These are phyloP conservation scores for Psittacara wagleri DNA, from an alignment of 2,113 vertebrate genomes.

Conservation along the genomic window DNA sequence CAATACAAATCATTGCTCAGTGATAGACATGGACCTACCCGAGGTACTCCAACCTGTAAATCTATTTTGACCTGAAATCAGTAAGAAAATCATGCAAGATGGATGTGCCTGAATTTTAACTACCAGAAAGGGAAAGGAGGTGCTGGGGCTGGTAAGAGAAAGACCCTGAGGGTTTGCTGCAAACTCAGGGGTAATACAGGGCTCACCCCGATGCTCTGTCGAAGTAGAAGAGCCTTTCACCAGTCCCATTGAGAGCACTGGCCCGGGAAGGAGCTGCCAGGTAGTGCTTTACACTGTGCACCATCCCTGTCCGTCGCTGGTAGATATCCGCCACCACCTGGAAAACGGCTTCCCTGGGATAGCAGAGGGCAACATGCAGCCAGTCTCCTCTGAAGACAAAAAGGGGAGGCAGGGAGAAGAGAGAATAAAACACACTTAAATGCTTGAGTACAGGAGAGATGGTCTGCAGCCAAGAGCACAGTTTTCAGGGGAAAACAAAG, in stretches of 20 bases:
- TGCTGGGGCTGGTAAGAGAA: neutral
- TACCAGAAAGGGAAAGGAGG: neutral
- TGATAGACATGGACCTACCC: neutral
- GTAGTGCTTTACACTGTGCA: conserved; percentile 27
- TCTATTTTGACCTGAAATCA: neutral
- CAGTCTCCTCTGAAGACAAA: conserved; percentile 29
- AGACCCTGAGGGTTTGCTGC: fast-evolving
- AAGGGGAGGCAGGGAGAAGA: neutral
- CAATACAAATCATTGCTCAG: fast-evolving
- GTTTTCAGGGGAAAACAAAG: conserved; percentile 25
- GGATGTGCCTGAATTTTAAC: neutral
- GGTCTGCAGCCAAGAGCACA: conserved; percentile 36
- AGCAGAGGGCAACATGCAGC: conserved; percentile 46
- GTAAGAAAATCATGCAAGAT: neutral
- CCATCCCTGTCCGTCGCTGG: conserved; percentile 11
- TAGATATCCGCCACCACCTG: conserved; percentile 49
- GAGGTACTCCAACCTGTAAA: neutral
- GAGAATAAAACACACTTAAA: neutral
- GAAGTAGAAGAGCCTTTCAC: neutral
- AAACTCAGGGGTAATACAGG: neutral
- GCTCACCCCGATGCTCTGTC: conserved; percentile 19
- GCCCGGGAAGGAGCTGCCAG: neutral
- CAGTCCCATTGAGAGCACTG: neutral
- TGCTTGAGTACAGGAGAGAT: neutral
- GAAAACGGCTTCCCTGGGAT: conserved; percentile 25